These are phyloP conservation scores for Hyles vespertilio DNA, from an alignment of 1,140 invertebrate species.

Conservation along the genomic window DNA sequence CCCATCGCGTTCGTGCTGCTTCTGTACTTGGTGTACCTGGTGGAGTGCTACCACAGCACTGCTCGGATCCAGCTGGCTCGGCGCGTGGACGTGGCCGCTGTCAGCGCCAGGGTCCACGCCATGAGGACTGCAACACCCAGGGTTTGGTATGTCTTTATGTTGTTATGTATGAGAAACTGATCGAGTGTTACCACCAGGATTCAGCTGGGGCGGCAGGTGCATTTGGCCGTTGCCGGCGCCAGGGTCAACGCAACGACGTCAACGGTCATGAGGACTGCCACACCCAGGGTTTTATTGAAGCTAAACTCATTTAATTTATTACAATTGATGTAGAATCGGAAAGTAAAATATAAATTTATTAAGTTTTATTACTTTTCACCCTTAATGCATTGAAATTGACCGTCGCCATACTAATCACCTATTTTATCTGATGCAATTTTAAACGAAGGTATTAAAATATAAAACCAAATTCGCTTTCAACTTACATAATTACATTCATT, in stretches of 20 bases:
- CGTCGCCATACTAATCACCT: too few species aligned
- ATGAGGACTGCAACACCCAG: slow-evolving; percentile 85
- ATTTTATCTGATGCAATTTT: too few species aligned
- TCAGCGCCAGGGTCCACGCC: slow-evolving; percentile 81
- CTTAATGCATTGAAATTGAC: too few species aligned
- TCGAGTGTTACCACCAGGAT: slow-evolving; percentile 89
- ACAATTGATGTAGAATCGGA: too few species aligned
- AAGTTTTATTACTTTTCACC: too few species aligned
- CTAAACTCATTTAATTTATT: too few species aligned
- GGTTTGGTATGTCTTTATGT: slow-evolving; percentile 78
- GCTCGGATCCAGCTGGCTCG: slow-evolving; percentile 80
- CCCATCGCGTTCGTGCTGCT: slow-evolving; percentile 88
- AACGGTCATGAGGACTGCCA: slow-evolving; percentile 82
- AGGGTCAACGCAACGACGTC: slow-evolving; percentile 81
- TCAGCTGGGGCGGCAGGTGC: slow-evolving; percentile 79
- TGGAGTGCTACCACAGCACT: slow-evolving; percentile 90
- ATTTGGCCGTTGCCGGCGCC: slow-evolving; percentile 81
- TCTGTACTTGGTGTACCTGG: slow-evolving; percentile 89
- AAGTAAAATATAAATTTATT: too few species aligned
- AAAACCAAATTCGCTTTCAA: too few species aligned
- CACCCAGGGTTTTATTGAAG: slow-evolving; percentile 81
- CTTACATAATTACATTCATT: too few species aligned
- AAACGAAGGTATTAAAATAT: too few species aligned
- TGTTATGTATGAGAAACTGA: slow-evolving; percentile 58
- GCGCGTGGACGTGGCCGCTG: slow-evolving; percentile 80